Evolutionary conservation across 2,888 invertebrate species (phyloP).

Genomic region (Cantharis flavilabris): DNA sequence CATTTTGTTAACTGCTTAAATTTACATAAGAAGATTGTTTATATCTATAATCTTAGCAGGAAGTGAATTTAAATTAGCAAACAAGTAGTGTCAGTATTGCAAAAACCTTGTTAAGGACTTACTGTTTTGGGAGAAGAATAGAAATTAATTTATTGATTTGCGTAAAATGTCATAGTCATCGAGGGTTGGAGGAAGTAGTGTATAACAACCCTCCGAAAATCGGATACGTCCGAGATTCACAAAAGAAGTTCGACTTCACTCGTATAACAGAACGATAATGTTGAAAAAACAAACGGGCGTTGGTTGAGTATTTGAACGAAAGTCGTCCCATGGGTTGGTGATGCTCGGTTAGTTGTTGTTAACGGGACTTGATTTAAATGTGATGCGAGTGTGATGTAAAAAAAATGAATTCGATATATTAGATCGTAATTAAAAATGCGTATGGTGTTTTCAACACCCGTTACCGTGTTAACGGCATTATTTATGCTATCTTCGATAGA

Average conservation of each 20-base stretch:
- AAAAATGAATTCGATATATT: background rate
- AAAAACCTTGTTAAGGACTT: background rate
- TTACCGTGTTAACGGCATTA: conserved; percentile 3
- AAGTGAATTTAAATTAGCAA: background rate
- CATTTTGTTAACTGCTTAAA: background rate
- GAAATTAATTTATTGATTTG: background rate
- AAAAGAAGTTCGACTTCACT: conserved; percentile 7
- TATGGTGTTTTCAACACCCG: background rate
- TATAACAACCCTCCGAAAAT: background rate
- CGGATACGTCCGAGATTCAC: background rate
- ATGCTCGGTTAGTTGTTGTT: background rate
- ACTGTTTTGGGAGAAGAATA: background rate
- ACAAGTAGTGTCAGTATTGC: background rate
- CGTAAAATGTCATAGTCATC: background rate
- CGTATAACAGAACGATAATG: conserved; percentile 6
- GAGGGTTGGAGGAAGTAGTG: background rate
- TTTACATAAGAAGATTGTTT: background rate
- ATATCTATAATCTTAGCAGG: background rate
- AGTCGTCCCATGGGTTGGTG: background rate
- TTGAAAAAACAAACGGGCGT: conserved; percentile 8
- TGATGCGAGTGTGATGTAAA: background rate
- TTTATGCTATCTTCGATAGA: conserved; percentile 1
- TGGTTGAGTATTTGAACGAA: conserved; percentile 3
- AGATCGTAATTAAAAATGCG: conserved; percentile 4
- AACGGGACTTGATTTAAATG: background rate